phyloP scores from a whole-genome alignment of 2,113 vertebrate species.

The Menura novaehollandiae region DNA sequence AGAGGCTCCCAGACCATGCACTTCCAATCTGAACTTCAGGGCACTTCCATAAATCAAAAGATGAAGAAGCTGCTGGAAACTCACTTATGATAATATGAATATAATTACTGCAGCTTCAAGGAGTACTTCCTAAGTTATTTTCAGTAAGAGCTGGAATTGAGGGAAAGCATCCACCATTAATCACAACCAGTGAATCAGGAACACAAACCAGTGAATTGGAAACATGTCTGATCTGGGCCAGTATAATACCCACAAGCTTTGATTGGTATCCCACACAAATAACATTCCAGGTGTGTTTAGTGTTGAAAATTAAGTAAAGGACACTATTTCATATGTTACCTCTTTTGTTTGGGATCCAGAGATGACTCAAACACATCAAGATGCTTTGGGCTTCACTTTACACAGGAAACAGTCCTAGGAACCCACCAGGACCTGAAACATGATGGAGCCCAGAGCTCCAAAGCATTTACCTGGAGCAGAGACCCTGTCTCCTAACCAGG shows the following conservation, averaged over 20 bases:
- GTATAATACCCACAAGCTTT: background rate
- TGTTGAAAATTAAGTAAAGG: background rate
- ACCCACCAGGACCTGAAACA: background rate
- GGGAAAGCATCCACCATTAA: background rate
- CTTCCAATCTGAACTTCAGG: background rate
- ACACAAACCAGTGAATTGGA: background rate
- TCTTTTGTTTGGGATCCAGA: background rate
- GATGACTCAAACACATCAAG: background rate
- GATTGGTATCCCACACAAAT: background rate
- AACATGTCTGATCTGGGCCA: background rate
- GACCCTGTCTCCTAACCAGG: background rate
- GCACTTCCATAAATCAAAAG: background rate
- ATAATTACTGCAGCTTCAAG: background rate
- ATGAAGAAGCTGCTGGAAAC: background rate
- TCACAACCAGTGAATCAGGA: background rate
- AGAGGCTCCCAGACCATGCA: background rate
- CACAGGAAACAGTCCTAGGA: background rate
- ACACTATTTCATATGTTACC: background rate
- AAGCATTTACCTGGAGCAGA: background rate
- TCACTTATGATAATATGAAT: background rate
- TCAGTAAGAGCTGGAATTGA: background rate
- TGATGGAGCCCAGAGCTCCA: background rate
- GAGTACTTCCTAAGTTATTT: background rate
- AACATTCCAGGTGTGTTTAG: background rate
- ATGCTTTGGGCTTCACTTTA: background rate